Evolutionary conservation across 2,113 vertebrate species (phyloP).

Genomic region (Oreochromis aureus): DNA sequence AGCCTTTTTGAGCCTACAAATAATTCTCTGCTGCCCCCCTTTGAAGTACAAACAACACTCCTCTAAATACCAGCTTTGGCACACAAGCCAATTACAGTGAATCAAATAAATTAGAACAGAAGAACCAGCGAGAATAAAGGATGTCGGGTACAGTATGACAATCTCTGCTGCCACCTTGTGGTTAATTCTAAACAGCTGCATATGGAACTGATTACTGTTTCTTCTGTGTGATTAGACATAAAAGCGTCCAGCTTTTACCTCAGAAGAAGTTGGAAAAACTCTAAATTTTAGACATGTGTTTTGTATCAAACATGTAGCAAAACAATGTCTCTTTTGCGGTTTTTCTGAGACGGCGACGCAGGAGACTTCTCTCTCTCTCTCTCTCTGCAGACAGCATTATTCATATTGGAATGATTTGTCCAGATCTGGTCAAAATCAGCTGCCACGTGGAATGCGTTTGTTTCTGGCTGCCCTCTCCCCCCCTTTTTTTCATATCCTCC

Average conservation of each 20-base stretch:
- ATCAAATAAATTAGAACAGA: not conserved
- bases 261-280: not conserved
- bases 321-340: not conserved
- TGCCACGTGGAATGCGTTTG: not conserved
- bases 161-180: constrained; percentile 39
- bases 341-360: not conserved
- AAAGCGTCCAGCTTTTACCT: not conserved
- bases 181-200: not conserved
- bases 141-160: not conserved
- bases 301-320: not conserved
- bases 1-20: not conserved
- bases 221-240: not conserved
- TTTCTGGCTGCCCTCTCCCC: not conserved
- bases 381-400: not conserved
- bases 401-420: constrained; percentile 23
- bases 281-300: not conserved
- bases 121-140: not conserved
- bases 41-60: not conserved
- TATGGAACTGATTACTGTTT: constrained; percentile 11
- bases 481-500: not conserved
- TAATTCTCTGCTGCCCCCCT: constrained; percentile 25
- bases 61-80: not conserved
- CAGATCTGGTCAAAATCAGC: not conserved
- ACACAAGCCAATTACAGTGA: not conserved
- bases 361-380: not conserved